These are phyloP conservation scores for Aphis craccivora DNA, from an alignment of 1,140 invertebrate species.

Conservation along the genomic window DNA sequence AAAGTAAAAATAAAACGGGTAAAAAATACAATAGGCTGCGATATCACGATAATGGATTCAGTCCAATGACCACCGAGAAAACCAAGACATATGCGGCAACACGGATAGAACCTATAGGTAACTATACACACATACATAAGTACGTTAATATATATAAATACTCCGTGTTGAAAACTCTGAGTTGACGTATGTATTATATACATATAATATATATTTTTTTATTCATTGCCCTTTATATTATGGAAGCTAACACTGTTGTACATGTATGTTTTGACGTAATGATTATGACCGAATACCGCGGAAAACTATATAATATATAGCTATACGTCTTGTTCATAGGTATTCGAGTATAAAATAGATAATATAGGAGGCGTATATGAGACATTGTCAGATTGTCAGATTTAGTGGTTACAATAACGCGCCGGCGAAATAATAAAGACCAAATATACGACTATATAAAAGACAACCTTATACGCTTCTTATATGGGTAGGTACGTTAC, in stretches of 20 bases:
- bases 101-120: neutral
- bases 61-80: slow-evolving; percentile 54
- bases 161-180: neutral
- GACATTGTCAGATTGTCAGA: neutral
- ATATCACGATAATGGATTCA: slow-evolving; percentile 47
- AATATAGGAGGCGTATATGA: neutral
- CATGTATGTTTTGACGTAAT: slow-evolving; percentile 35
- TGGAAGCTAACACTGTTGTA: neutral
- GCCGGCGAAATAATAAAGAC: neutral
- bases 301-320: neutral
- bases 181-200: neutral
- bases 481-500: neutral
- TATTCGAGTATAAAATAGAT: neutral
- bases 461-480: neutral
- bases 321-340: neutral
- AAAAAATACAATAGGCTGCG: slow-evolving; percentile 47
- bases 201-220: slow-evolving; percentile 12
- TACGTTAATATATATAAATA: slow-evolving; percentile 6
- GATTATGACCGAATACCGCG: slow-evolving; percentile 22
- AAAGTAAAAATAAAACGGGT: slow-evolving; percentile 19
- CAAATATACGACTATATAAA: neutral
- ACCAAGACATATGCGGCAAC: slow-evolving; percentile 43
- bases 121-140: neutral
- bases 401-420: neutral
- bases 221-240: neutral